Percentiles rank a stretch among this genome's conserved stretches.
phyloP scores from a whole-genome alignment of 2,888 invertebrate species.

The Girardia tigrina region DNA sequence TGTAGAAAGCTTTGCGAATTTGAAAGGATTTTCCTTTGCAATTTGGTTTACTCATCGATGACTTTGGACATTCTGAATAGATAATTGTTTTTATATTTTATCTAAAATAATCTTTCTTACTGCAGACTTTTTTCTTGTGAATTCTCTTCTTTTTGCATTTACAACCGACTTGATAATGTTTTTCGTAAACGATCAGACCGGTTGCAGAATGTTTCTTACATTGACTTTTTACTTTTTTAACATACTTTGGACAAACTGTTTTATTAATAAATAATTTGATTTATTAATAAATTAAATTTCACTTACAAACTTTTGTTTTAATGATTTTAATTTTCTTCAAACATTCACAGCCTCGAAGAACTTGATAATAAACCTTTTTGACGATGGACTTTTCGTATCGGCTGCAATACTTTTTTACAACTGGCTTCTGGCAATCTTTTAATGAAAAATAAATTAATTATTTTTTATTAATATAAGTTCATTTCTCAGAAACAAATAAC shows the following conservation, averaged over 20 bases:
- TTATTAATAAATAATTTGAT: not conserved
- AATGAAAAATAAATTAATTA: no score
- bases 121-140: not conserved
- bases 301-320: not conserved
- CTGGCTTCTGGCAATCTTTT: not conserved
- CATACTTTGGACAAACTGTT: not conserved
- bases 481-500: no score
- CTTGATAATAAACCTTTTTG: not conserved
- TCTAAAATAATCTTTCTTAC: conserved; percentile 5
- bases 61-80: conserved; percentile 25
- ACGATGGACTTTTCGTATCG: not conserved
- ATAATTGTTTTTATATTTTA: not conserved
- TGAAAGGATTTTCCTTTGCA: conserved; percentile 18
- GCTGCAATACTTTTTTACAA: not conserved
- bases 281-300: not conserved
- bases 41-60: not conserved
- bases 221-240: not conserved
- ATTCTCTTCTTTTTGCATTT: not conserved
- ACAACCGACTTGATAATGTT: conserved; percentile 28
- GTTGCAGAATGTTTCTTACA: not conserved
- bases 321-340: not conserved
- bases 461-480: no score
- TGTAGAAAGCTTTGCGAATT: not conserved
- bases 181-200: not conserved
- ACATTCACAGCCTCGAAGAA: conserved; percentile 15